Evolutionary conservation across 2,113 vertebrate genomes (phyloP).

Genomic region (Manacus vitellinus): DNA sequence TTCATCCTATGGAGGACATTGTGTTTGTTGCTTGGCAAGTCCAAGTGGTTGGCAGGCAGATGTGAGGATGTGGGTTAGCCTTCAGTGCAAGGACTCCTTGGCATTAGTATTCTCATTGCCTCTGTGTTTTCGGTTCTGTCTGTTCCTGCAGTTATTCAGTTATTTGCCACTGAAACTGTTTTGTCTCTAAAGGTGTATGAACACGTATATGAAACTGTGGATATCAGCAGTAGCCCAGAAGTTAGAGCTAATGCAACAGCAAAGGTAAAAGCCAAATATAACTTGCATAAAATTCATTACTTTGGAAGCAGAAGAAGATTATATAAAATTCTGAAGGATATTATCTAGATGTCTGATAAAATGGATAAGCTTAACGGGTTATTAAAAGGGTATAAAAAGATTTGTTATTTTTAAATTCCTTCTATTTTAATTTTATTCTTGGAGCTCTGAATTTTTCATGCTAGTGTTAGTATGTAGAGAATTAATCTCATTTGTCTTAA

Average conservation of each 20-base stretch:
- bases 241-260: constrained; percentile 97
- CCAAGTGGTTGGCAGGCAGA: not conserved
- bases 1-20: not conserved
- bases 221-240: constrained; percentile 97
- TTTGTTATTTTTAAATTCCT: not conserved
- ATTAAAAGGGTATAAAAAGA: not conserved
- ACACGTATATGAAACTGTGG: constrained; percentile 98
- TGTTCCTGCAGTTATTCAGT: not conserved
- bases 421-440: not conserved
- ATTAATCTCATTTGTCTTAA: not conserved
- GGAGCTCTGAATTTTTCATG: not conserved
- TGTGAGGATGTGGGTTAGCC: not conserved
- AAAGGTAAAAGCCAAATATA: constrained; percentile 80
- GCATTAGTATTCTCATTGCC: not conserved
- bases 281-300: not conserved
- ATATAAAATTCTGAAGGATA: not conserved
- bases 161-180: not conserved
- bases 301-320: not conserved
- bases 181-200: constrained; percentile 89
- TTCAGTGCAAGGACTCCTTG: not conserved
- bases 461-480: not conserved
- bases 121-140: not conserved
- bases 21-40: not conserved
- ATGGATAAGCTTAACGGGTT: not conserved
- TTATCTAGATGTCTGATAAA: not conserved